Conservation (phyloP, 2,797 vertebrate genomes). For the Periophthalmus magnuspinnatus region DNA sequence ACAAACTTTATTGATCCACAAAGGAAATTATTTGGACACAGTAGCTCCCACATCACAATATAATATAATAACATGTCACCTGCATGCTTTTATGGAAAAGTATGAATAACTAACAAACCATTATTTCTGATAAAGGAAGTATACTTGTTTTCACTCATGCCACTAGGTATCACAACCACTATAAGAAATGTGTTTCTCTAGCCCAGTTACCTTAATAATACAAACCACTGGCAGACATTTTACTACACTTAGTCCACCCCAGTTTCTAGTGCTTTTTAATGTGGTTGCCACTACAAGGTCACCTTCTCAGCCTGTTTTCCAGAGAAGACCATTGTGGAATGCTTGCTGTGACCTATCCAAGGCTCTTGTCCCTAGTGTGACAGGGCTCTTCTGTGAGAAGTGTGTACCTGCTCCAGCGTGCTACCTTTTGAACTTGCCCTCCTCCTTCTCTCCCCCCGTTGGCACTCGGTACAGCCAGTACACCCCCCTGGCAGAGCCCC, state of each 20-base stretch:
- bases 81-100: no score
- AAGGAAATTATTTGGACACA: no score
- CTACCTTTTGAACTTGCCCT: slow-evolving; percentile 53
- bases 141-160: not conserved
- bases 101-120: not conserved
- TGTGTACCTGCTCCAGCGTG: slow-evolving; percentile 36
- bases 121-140: not conserved
- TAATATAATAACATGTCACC: no score
- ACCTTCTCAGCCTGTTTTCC: not conserved
- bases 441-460: slow-evolving; percentile 25
- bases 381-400: slow-evolving; percentile 38
- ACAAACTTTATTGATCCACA: no score
- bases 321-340: not conserved
- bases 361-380: slow-evolving; percentile 4
- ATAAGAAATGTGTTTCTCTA: not conserved
- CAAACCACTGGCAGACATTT: not conserved
- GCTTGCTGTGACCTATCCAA: not conserved
- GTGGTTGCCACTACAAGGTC: not conserved
- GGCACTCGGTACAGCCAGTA: slow-evolving; percentile 52
- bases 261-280: not conserved
- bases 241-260: not conserved
- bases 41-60: no score
- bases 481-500: slow-evolving; percentile 57
- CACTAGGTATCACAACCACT: not conserved
- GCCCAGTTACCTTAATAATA: not conserved